These are phyloP conservation scores for Tyto alba DNA, from an alignment of 2,113 vertebrate species.

Conservation along the genomic window DNA sequence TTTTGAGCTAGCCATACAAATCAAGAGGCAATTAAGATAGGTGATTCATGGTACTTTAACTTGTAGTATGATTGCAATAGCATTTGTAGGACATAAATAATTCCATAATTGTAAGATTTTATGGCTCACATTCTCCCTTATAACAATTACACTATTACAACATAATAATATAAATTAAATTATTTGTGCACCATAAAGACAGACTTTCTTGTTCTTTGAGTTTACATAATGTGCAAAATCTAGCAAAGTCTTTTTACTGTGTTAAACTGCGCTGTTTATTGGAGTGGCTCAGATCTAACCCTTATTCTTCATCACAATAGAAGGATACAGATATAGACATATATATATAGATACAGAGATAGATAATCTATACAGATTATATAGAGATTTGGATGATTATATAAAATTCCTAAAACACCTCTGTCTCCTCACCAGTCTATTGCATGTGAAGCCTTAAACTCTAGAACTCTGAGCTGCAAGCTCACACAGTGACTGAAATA, in stretches of 20 bases:
- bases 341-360: neutral
- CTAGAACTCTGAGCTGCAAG: neutral
- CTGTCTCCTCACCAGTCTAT: neutral
- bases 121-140: neutral
- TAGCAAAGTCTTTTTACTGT: neutral
- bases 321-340: neutral
- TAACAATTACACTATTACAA: conserved; percentile 42
- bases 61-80: conserved; percentile 17
- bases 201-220: neutral
- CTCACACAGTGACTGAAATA: neutral
- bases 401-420: neutral
- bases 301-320: neutral
- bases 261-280: neutral
- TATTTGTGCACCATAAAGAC: conserved; percentile 13
- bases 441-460: neutral
- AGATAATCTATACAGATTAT: neutral
- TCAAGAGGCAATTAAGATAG: conserved; percentile 45
- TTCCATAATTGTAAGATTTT: conserved; percentile 34
- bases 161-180: conserved; percentile 47
- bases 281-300: neutral
- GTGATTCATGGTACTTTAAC: conserved; percentile 20
- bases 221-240: neutral
- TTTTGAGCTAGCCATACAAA: conserved; percentile 11
- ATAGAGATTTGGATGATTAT: neutral
- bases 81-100: conserved; percentile 59